Percentiles rank a stretch among this genome's conserved stretches.
These are phyloP conservation scores for Saguinus midas DNA, from an alignment of 2,113 vertebrate species.

Conservation along the genomic window DNA sequence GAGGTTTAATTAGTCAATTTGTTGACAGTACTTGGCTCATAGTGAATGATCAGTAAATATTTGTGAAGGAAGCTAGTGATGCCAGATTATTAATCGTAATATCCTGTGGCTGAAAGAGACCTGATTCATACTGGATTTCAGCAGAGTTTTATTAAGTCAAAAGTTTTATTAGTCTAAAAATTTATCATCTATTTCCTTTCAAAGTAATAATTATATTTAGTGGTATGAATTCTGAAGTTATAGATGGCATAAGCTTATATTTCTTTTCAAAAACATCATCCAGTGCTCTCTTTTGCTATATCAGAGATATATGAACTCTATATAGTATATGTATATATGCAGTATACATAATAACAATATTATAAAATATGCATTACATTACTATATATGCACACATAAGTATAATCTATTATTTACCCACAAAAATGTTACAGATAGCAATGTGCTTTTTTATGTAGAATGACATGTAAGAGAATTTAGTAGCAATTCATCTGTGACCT, in stretches of 20 bases:
- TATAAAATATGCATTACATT: background rate
- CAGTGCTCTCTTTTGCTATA: constrained; percentile 1
- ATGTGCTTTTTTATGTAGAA: background rate
- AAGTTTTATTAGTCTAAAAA: constrained; percentile 22
- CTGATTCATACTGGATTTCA: background rate
- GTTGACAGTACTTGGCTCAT: background rate
- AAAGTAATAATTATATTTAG: constrained; percentile 33
- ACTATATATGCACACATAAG: background rate
- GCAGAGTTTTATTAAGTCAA: background rate
- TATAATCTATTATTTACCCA: background rate
- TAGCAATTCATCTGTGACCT: background rate
- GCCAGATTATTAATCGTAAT: constrained; percentile 14
- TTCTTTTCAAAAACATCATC: constrained; percentile 7
- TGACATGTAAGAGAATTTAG: background rate
- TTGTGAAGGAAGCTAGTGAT: constrained; percentile 24
- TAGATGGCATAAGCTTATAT: background rate
- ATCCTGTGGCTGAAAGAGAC: background rate
- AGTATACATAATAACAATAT: background rate
- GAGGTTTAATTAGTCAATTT: constrained; percentile 36
- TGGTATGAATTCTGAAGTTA: constrained; percentile 7
- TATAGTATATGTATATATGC: no score
- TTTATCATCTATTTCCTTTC: background rate
- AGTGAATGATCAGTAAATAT: constrained; percentile 19
- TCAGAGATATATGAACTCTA: background rate
- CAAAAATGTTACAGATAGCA: background rate